These are phyloP conservation scores for Parazoanthus swiftii DNA, from an alignment of 92 coral and sea anemone species.

Conservation along the genomic window DNA sequence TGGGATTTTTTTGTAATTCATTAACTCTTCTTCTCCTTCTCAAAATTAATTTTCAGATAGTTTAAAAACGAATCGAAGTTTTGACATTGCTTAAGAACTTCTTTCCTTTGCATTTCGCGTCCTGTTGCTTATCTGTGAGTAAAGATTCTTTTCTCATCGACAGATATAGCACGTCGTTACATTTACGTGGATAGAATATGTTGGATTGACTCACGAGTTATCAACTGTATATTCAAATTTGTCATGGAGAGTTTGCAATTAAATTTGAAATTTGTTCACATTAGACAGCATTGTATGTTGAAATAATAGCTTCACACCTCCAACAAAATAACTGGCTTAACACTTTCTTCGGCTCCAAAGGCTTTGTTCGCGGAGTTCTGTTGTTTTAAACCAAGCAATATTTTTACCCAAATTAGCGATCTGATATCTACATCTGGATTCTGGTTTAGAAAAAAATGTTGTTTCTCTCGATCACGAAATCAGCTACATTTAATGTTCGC, in stretches of 20 bases:
- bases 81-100: not conserved
- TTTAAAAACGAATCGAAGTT: not conserved
- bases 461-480: not conserved
- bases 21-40: not conserved
- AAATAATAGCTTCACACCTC: constrained; percentile 62
- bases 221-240: constrained; percentile 31
- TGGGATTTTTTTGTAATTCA: not conserved
- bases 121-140: not conserved
- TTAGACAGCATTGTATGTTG: constrained; percentile 45
- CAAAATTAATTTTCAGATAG: not conserved
- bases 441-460: not conserved
- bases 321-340: constrained; percentile 53
- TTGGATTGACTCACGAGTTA: not conserved
- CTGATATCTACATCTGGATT: not conserved
- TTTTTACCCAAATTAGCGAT: constrained; percentile 28
- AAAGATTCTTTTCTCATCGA: not conserved
- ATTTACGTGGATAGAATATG: not conserved
- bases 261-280: constrained; percentile 51
- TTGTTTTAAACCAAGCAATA: constrained; percentile 7
- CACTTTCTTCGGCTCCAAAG: constrained; percentile 18
- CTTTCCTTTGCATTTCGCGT: not conserved
- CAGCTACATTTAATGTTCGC: not conserved
- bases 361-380: constrained; percentile 31
- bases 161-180: not conserved
- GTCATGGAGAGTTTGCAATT: constrained; percentile 29